Evolutionary conservation across 2,113 vertebrate species (phyloP).

Genomic region (Sturnira hondurensis): DNA sequence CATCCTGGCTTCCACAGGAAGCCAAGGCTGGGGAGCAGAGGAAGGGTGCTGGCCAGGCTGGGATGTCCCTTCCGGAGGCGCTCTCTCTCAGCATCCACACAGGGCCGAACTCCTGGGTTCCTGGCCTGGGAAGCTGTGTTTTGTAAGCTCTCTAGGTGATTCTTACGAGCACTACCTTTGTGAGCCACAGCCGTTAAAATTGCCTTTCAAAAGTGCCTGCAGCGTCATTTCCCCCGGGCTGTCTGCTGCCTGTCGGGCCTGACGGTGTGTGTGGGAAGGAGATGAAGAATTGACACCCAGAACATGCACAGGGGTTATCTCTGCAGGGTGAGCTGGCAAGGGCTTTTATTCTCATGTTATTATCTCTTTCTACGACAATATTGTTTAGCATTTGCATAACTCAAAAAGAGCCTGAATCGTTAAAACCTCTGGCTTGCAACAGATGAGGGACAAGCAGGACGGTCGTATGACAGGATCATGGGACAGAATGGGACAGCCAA

Average conservation of each 20-base stretch:
- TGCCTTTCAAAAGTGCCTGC: neutral
- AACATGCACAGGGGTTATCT: neutral
- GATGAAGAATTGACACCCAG: too few relatives aligned
- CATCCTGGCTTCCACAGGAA: neutral
- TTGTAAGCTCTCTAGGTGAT: constrained; percentile 17
- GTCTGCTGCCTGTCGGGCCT: neutral
- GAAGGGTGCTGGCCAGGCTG: too few relatives aligned
- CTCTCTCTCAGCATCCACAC: neutral
- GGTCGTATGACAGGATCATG: neutral
- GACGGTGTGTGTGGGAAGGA: neutral
- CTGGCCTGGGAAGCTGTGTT: neutral
- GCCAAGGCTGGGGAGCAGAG: rapidly evolving
- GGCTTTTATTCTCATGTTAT: neutral
- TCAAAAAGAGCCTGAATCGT: neutral
- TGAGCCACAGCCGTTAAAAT: neutral
- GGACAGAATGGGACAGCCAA: neutral
- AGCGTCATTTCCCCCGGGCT: neutral
- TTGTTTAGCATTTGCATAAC: neutral
- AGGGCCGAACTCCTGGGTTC: neutral
- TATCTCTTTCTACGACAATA: neutral
- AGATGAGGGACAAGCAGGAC: neutral
- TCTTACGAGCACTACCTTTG: neutral
- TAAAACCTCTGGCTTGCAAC: neutral
- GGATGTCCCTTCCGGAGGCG: neutral
- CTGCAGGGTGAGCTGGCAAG: neutral